Evolutionary conservation across 2,113 vertebrate species (phyloP).

Genomic region (Muscicapa adusta): DNA sequence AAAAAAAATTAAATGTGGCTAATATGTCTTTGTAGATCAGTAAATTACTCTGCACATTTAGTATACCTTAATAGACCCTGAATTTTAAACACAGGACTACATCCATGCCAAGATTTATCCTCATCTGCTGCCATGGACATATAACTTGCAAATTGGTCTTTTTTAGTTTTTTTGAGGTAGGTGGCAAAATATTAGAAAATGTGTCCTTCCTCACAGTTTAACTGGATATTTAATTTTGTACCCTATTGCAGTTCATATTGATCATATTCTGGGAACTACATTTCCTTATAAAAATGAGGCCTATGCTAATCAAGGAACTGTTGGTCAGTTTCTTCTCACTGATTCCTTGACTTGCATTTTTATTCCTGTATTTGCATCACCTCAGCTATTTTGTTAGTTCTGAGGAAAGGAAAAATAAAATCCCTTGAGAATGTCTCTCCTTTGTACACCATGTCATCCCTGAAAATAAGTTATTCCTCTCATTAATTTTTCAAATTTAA

Average conservation of each 20-base stretch:
- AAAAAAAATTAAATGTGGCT: neutral
- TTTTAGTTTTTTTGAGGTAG: neutral
- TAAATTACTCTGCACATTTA: neutral
- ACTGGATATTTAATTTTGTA: neutral
- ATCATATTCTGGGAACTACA: neutral
- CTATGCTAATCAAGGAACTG: neutral
- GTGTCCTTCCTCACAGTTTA: neutral
- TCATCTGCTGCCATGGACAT: accelerated
- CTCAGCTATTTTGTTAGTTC: neutral
- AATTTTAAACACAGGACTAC: accelerated
- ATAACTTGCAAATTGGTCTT: neutral
- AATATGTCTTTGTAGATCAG: neutral
- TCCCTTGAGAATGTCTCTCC: neutral
- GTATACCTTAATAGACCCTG: neutral
- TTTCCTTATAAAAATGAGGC: neutral
- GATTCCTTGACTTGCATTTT: neutral
- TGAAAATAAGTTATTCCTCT: neutral
- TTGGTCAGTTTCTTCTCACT: neutral
- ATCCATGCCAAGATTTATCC: neutral
- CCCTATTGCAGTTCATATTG: neutral
- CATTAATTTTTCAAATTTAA: too few species aligned
- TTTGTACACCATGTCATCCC: neutral
- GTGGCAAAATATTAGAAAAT: neutral
- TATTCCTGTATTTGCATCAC: neutral
- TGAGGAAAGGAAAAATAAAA: neutral